Percentiles rank a stretch among this genome's conserved stretches.
Conservation (phyloP, 2,888 invertebrate genomes). For the Nemotelus pantherinus region DNA sequence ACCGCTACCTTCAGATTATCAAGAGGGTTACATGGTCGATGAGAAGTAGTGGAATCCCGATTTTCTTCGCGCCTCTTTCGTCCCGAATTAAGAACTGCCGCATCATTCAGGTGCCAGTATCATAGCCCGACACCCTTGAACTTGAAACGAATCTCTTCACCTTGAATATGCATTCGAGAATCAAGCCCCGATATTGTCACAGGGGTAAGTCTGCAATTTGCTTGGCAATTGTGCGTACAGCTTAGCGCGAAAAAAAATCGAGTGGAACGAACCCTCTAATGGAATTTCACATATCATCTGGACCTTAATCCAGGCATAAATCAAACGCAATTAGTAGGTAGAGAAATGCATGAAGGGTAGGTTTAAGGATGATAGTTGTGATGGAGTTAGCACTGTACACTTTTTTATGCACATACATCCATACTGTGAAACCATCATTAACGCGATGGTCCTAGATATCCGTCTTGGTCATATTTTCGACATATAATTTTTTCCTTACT, state of each 20-base stretch:
- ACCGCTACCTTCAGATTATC: not conserved
- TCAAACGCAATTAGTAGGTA: slow-evolving; percentile 12
- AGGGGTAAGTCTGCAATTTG: slow-evolving; percentile 10
- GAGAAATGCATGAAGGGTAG: not conserved
- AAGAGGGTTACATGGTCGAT: not conserved
- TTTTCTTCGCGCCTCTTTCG: not conserved
- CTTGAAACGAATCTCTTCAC: not conserved
- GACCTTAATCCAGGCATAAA: slow-evolving; percentile 23
- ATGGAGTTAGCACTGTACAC: not conserved
- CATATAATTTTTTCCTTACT: too few relatives aligned
- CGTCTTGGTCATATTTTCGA: too few relatives aligned
- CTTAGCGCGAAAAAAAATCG: not conserved
- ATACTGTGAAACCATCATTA: too few relatives aligned
- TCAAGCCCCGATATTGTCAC: not conserved
- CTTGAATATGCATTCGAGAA: not conserved
- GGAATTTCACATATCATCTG: slow-evolving; percentile 1
- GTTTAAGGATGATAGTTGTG: not conserved
- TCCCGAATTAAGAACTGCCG: not conserved
- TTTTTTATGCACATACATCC: too few relatives aligned
- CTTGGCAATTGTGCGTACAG: slow-evolving; percentile 6
- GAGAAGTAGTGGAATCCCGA: too few relatives aligned
- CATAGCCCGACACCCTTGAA: slow-evolving; percentile 9
- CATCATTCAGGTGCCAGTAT: slow-evolving; percentile 4
- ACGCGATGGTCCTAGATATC: too few relatives aligned
- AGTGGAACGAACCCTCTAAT: slow-evolving; percentile 7